A percentile compares a stretch with the other conserved stretches of the same genome.
Evolutionary conservation across 2,113 vertebrate species (phyloP).

Genomic region (Ceyx cyanopectus): DNA sequence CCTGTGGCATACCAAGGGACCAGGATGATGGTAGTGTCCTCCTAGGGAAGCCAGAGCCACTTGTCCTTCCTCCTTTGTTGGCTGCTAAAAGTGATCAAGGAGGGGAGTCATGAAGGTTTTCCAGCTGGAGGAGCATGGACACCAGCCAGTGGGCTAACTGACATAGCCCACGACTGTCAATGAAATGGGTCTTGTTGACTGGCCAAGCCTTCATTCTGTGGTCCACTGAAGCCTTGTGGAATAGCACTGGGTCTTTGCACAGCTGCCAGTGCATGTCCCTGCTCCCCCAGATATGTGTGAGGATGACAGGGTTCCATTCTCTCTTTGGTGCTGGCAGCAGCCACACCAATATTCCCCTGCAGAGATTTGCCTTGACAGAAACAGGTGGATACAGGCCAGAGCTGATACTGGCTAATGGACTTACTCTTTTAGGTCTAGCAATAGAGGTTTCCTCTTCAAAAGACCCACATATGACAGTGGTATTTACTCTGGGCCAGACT

Average conservation of each 20-base stretch:
- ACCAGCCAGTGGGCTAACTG: neutral
- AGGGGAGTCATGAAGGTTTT: neutral
- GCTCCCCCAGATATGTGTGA: neutral
- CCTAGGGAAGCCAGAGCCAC: neutral
- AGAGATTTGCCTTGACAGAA: neutral
- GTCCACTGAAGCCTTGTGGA: neutral
- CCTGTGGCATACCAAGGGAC: neutral
- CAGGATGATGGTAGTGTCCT: neutral
- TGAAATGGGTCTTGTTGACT: neutral
- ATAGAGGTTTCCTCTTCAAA: neutral
- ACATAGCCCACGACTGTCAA: neutral
- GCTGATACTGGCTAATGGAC: neutral
- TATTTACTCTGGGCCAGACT: neutral
- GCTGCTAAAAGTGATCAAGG: neutral
- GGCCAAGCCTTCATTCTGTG: neutral
- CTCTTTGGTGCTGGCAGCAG: neutral
- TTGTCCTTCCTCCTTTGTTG: neutral
- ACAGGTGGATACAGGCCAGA: neutral
- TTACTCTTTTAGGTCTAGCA: neutral
- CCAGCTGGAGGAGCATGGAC: neutral
- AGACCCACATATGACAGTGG: neutral
- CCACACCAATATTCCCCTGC: rapidly evolving
- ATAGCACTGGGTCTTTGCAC: neutral
- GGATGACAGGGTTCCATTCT: neutral
- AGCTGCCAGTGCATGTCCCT: neutral